These are phyloP conservation scores for Leptopilina syphax DNA, from an alignment of 2,888 invertebrate species.

Conservation along the genomic window DNA sequence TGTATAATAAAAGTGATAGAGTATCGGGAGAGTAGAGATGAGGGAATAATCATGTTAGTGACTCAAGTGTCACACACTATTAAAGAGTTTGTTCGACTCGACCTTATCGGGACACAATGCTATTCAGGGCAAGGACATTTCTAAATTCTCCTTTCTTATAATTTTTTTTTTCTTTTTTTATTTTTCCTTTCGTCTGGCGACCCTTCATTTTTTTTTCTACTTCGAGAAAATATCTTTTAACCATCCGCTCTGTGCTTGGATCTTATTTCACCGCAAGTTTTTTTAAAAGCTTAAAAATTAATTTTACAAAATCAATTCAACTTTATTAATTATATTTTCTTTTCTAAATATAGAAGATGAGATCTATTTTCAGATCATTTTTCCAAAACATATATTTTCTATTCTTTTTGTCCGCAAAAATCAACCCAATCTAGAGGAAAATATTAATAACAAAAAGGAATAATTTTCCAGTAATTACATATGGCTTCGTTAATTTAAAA, in stretches of 20 bases:
- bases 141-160: slow-evolving; percentile 35
- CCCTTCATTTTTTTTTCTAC: background rate
- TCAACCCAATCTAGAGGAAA: too few species aligned
- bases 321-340: too few species aligned
- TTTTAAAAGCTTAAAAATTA: too few species aligned
- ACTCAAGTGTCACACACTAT: slow-evolving; percentile 13
- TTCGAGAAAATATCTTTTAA: background rate
- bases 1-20: slow-evolving; percentile 26
- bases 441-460: slow-evolving; percentile 5
- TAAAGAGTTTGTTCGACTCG: slow-evolving; percentile 17
- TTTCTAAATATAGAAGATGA: too few species aligned
- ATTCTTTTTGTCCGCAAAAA: too few species aligned
- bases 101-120: slow-evolving; percentile 50
- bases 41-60: slow-evolving; percentile 17
- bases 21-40: slow-evolving; percentile 14
- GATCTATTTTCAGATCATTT: too few species aligned
- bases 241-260: background rate
- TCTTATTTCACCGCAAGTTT: too few species aligned
- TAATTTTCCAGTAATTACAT: background rate
- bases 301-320: too few species aligned
- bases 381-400: too few species aligned
- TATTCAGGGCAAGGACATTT: slow-evolving; percentile 56
- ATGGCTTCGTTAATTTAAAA: slow-evolving; percentile 34
- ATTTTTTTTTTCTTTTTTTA: background rate
- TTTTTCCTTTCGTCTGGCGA: background rate